Base-by-base conservation (phyloP, 2,113 vertebrate species). In the Numenius arquata region DNA sequence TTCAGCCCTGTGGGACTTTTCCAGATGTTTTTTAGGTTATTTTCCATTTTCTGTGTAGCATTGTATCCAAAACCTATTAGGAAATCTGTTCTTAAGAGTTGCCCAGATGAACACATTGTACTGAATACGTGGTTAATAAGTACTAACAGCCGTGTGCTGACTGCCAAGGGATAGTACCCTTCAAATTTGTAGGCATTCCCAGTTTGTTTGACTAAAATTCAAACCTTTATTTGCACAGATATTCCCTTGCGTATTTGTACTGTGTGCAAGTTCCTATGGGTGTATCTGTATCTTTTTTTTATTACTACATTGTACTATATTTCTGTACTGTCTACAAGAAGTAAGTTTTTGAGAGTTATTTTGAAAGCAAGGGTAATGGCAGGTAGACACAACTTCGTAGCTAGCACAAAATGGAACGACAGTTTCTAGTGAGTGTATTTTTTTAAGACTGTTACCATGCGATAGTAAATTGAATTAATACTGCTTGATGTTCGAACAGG, bases 401-500 rank as follows among this genome's bases (percentile, higher is more conserved):
- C 40, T 81, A 70, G 17, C 27, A 34, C 52, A 74, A 52, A 88
- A 61, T 61, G 47, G 52, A 85, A 80, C 56, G 53, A 15, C 21
- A 38, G n/a, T 85, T 95, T 91, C 26, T 96, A 72, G 62, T 91
- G 11, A 88, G 30, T 91, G 7, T 90, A 30, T 86, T 79, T 96
- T 94, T 94, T 84, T 85, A 87, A 84, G 38, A 58, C 17, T 90
- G 68, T 89, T 90, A 40, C 30, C 13, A 68, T 83, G 50, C 80
- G 40, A 77, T 88, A 23, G 65, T 94, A 93, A 96, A 97, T 90
- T 95, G 95, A 97, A 98, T 98, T 97, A 97, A 97, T 96, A 93
- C 97, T 98, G 94, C 98, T 97, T 98, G 96, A 97, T 98, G 95
- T 98, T 98, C 88, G 95, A 98, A 98, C 98, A 99, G 99, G 99